Conservation (phyloP, 2,888 invertebrate genomes). For the Galeopsomyia nigrocyanea region DNA sequence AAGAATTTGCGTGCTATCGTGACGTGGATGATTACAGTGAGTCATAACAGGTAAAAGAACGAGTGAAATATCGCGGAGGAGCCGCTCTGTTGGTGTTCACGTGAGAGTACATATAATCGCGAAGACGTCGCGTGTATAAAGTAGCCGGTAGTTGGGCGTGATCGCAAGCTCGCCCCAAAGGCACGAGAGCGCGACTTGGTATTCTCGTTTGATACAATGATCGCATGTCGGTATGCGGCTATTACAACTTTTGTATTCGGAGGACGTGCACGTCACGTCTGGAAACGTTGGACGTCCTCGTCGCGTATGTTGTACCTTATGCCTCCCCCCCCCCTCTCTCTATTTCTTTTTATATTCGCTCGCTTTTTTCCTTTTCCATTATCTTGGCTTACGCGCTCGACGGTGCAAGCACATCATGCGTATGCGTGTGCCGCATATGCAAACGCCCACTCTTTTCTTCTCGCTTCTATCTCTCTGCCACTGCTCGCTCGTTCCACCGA, state of each 20-base stretch:
- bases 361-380: constrained; percentile 3
- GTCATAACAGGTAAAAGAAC: too few relatives aligned
- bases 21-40: too few relatives aligned
- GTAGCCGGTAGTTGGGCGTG: constrained; percentile 9
- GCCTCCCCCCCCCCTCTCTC: not conserved
- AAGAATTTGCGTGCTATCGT: too few relatives aligned
- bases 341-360: not conserved
- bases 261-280: constrained; percentile 51
- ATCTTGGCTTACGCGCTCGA: not conserved
- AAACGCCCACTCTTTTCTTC: constrained; percentile 8
- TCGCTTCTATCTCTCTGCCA: constrained; percentile 11
- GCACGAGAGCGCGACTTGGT: constrained; percentile 52
- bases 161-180: constrained; percentile 6
- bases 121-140: constrained; percentile 4
- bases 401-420: not conserved
- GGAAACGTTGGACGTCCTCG: constrained; percentile 57
- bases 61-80: too few relatives aligned
- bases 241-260: constrained; percentile 61
- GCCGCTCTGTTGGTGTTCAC: not conserved
- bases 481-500: not conserved
- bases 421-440: constrained; percentile 2
- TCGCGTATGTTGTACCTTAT: constrained; percentile 58
- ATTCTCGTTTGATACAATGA: constrained; percentile 54
- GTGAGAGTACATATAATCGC: constrained; percentile 1
- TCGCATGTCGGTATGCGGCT: constrained; percentile 60